These are phyloP conservation scores for Cheilosia vernalis DNA, from an alignment of 2,888 invertebrate genomes.

Conservation along the genomic window DNA sequence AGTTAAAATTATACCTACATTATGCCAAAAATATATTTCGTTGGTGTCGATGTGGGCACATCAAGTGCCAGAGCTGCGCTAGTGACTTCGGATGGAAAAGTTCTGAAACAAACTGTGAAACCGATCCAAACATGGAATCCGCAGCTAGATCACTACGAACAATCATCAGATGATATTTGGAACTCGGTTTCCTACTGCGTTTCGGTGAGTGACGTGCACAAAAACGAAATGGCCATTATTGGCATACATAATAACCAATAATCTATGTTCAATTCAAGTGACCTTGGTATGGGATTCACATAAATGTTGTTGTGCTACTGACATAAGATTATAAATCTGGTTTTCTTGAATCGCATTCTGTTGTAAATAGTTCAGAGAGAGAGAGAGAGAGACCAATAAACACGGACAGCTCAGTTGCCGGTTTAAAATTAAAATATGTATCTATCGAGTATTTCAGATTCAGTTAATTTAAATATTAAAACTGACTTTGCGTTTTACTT, in stretches of 20 bases:
- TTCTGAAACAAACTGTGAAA: conserved; percentile 86
- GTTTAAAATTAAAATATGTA: too few relatives aligned
- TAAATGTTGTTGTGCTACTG: not conserved
- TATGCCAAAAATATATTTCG: conserved; percentile 85
- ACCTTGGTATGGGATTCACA: conserved; percentile 24
- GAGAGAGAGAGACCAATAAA: not conserved
- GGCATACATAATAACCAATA: not conserved
- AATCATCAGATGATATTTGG: conserved; percentile 96
- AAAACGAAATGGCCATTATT: not conserved
- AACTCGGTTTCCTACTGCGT: conserved; percentile 86
- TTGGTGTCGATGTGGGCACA: conserved; percentile 97
- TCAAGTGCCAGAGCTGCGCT: conserved; percentile 94
- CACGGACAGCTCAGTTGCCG: too few relatives aligned
- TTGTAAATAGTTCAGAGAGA: not conserved
- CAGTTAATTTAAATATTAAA: too few relatives aligned
- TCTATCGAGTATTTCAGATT: too few relatives aligned
- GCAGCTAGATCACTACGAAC: conserved; percentile 91
- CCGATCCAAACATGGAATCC: conserved; percentile 91
- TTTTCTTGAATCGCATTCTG: conserved; percentile 2
- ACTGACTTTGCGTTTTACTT: not conserved
- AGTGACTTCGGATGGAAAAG: conserved; percentile 88
- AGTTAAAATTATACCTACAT: not conserved
- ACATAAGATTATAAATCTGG: conserved; percentile 19
- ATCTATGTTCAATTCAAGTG: not conserved
- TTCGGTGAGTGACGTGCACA: conserved; percentile 85